Percentiles rank a stretch among this genome's conserved stretches.
Evolutionary conservation across 2,888 invertebrate genomes (phyloP).

Genomic region (Scaptomyza reducta): DNA sequence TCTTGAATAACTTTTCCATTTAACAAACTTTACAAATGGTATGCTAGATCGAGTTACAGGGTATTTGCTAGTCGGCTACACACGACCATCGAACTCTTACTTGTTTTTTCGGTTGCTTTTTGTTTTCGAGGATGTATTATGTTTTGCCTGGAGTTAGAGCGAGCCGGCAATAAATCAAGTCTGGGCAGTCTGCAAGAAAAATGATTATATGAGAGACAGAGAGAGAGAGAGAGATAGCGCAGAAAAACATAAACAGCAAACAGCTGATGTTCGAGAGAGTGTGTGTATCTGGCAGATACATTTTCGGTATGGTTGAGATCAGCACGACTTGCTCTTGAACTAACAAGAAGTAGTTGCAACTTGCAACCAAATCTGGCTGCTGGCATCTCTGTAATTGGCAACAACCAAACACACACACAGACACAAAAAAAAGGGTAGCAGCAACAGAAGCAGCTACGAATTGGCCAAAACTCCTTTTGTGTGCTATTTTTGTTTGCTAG

Average conservation of each 20-base stretch:
- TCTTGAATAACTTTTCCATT: too few species aligned
- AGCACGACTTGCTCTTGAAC: slow-evolving; percentile 64
- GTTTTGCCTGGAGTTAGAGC: slow-evolving; percentile 28
- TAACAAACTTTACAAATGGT: neutral
- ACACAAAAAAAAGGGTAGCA: slow-evolving; percentile 19
- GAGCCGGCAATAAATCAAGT: slow-evolving; percentile 70
- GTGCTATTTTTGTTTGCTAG: slow-evolving; percentile 30
- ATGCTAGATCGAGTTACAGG: neutral
- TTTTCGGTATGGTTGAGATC: slow-evolving; percentile 41
- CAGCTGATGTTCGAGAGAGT: slow-evolving; percentile 66
- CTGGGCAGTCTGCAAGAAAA: slow-evolving; percentile 51
- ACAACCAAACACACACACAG: slow-evolving; percentile 2
- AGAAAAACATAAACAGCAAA: slow-evolving; percentile 72
- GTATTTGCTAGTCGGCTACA: neutral
- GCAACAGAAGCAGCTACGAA: slow-evolving; percentile 14
- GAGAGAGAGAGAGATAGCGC: slow-evolving; percentile 37
- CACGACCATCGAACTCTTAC: neutral
- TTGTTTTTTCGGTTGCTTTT: slow-evolving; percentile 10
- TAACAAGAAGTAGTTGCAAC: slow-evolving; percentile 34
- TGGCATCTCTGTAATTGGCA: slow-evolving; percentile 64
- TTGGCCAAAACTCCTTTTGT: slow-evolving; percentile 47
- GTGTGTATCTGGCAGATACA: slow-evolving; percentile 53
- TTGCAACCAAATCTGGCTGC: slow-evolving; percentile 40
- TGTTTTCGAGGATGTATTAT: slow-evolving; percentile 9
- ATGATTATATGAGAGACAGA: slow-evolving; percentile 33